Percentiles rank a stretch among this genome's conserved stretches.
Evolutionary conservation across 2,888 invertebrate genomes (phyloP).

Genomic region (Drosophila kokeensis): DNA sequence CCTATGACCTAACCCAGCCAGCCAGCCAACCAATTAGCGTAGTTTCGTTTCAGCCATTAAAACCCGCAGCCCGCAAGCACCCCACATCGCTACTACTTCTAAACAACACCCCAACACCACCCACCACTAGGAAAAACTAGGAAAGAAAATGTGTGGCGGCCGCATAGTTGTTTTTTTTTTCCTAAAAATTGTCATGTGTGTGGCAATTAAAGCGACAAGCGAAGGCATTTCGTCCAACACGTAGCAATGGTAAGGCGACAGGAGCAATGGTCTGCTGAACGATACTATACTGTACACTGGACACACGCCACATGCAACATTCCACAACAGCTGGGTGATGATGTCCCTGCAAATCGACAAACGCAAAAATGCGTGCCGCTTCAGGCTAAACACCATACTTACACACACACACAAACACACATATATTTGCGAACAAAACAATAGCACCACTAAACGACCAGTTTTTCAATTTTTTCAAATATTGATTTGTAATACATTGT

Average conservation of each 20-base stretch:
- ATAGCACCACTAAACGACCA: neutral
- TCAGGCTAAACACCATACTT: constrained; percentile 22
- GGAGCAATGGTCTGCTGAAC: constrained; percentile 4
- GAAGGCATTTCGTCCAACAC: constrained; percentile 59
- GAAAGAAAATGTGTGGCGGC: constrained; percentile 5
- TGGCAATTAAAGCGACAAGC: constrained; percentile 58
- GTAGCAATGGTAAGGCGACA: constrained; percentile 19
- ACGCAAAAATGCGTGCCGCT: constrained; percentile 46
- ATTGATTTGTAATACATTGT: neutral
- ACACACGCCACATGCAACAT: constrained; percentile 25
- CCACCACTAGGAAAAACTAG: neutral
- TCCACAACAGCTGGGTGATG: constrained; percentile 25
- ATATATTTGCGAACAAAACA: neutral
- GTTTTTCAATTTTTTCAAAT: neutral
- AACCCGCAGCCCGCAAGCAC: constrained; percentile 11
- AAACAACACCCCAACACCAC: neutral
- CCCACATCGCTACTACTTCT: constrained; percentile 5
- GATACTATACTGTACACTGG: neutral
- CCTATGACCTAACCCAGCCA: constrained; percentile 2
- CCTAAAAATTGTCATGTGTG: constrained; percentile 54
- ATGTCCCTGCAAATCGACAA: constrained; percentile 28
- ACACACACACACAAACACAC: neutral
- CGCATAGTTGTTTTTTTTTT: neutral
- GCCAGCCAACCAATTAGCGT: constrained; percentile 36
- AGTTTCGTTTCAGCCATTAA: constrained; percentile 47